phyloP scores from a whole-genome alignment of 2,113 vertebrate species.

The Pheucticus melanocephalus region DNA sequence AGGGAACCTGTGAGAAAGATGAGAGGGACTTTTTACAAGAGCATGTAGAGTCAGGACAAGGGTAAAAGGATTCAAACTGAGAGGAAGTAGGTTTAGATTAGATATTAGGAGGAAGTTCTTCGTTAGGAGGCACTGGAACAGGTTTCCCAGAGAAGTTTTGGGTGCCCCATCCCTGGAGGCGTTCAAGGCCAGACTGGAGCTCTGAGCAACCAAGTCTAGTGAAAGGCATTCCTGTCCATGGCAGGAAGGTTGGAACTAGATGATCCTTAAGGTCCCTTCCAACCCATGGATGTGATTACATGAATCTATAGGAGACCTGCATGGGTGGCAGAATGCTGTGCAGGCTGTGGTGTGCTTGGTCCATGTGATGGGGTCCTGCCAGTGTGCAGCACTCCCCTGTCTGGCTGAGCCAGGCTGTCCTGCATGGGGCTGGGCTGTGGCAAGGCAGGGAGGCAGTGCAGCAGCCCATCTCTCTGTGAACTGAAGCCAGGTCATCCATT shows the following conservation, averaged over 20 bases:
- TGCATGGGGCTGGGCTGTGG: rapidly evolving
- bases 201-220: not conserved
- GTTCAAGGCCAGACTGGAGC: not conserved
- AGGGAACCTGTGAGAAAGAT: not conserved
- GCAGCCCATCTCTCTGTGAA: not conserved
- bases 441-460: not conserved
- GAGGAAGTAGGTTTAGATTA: not conserved
- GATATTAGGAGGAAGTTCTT: not conserved
- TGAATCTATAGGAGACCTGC: not conserved
- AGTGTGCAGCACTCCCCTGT: not conserved
- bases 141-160: not conserved
- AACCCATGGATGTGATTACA: not conserved
- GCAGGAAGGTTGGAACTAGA: not conserved
- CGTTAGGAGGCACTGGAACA: not conserved
- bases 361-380: not conserved
- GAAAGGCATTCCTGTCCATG: not conserved
- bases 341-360: not conserved
- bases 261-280: not conserved
- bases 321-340: not conserved
- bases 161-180: not conserved
- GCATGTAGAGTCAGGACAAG: not conserved
- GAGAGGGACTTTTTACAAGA: not conserved
- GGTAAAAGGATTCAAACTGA: not conserved
- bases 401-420: not conserved
- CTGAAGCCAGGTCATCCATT: not conserved